phyloP scores from a whole-genome alignment of 2,113 vertebrate genomes.

The Pachycephala philippinensis region DNA sequence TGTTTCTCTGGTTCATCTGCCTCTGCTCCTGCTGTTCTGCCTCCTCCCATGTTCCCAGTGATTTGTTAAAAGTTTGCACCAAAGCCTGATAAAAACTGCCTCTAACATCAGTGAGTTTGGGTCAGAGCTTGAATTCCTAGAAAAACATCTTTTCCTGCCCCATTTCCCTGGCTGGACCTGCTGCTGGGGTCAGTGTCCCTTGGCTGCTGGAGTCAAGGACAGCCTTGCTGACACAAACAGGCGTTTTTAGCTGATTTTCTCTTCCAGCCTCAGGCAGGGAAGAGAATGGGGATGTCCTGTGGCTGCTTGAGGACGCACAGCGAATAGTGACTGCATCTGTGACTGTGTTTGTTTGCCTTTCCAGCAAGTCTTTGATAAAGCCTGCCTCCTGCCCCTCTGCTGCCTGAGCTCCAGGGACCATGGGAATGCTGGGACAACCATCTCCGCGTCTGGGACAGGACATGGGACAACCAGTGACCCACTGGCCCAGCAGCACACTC shows the following conservation, averaged over 20 bases:
- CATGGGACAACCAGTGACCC: background rate
- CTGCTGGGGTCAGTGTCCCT: background rate
- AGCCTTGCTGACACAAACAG: background rate
- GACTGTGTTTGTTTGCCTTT: slow-evolving; percentile 50
- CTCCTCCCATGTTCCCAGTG: background rate
- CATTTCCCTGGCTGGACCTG: background rate
- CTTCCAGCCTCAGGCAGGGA: background rate
- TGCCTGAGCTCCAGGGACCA: slow-evolving; percentile 13
- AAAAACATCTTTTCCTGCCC: background rate
- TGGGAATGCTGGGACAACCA: background rate
- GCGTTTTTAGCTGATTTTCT: background rate
- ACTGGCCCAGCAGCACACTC: background rate
- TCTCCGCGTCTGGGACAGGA: background rate
- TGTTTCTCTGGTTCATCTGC: background rate
- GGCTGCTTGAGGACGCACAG: background rate
- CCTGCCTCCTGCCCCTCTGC: background rate
- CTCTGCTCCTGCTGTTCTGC: background rate
- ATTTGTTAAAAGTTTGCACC: background rate
- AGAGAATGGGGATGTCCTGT: background rate
- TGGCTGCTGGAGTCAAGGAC: rapidly evolving
- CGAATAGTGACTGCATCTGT: background rate
- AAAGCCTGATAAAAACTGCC: background rate
- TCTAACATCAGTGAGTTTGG: background rate
- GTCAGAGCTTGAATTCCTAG: background rate
- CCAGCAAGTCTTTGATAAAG: slow-evolving; percentile 34